Percentiles rank a stretch among this genome's conserved stretches.
These are phyloP conservation scores for Zoroaster sp. DNA, from an alignment of 53 echinoderm and acorn worm species.

Conservation along the genomic window DNA sequence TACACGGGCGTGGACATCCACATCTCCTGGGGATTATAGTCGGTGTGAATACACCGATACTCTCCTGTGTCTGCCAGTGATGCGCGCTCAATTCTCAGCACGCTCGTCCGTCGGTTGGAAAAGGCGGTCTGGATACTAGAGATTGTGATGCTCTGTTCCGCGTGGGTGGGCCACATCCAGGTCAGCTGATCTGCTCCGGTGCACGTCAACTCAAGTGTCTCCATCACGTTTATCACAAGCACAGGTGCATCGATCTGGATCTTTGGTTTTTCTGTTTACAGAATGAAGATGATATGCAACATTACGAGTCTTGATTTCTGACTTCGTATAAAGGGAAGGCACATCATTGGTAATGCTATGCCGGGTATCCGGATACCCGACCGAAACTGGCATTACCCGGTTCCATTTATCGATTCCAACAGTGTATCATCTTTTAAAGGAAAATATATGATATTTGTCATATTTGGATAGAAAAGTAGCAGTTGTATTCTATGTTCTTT, in stretches of 20 bases:
- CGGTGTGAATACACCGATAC: conserved; percentile 58
- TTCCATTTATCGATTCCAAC: no score
- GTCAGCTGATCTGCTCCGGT: conserved; percentile 7
- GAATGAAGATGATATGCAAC: background rate
- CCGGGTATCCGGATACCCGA: no score
- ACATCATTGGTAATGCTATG: no score
- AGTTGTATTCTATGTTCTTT: no score
- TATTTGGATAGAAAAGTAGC: no score
- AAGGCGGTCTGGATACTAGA: background rate
- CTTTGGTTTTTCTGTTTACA: conserved; percentile 20
- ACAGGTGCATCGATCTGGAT: background rate
- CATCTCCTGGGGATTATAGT: background rate
- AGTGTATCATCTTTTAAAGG: no score
- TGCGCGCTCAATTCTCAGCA: conserved; percentile 26
- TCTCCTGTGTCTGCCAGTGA: conserved; percentile 57
- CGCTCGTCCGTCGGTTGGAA: conserved; percentile 16
- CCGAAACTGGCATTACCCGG: no score
- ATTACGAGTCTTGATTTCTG: no score
- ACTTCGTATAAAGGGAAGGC: no score
- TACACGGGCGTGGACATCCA: conserved; percentile 43
- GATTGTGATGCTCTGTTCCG: background rate
- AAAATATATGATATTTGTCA: no score
- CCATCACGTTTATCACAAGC: background rate
- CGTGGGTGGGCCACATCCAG: conserved; percentile 32
- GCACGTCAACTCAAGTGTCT: conserved; percentile 44